A percentile compares a stretch with the other conserved stretches of the same genome.
Evolutionary conservation across 2,888 invertebrate genomes (phyloP).

Genomic region (Germaria angustata): DNA sequence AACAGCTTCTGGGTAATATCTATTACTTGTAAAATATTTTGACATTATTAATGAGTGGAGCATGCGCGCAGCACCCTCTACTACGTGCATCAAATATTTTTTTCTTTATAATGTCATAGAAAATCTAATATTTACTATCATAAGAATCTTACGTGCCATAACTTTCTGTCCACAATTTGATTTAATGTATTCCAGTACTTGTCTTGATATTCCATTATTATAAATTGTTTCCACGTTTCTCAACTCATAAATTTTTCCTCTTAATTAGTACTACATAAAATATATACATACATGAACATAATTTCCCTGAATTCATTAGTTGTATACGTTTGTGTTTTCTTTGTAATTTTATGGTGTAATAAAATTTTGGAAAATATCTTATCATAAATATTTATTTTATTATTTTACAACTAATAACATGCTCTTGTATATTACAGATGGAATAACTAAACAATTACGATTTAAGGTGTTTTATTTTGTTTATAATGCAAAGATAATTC

Average conservation of each 20-base stretch:
- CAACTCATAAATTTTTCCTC: constrained; percentile 15
- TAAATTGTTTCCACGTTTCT: constrained; percentile 55
- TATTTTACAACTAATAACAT: constrained; percentile 30
- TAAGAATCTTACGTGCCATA: constrained; percentile 47
- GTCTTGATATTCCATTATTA: not conserved
- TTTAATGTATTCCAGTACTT: not conserved
- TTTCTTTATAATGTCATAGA: not conserved
- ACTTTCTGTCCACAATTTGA: constrained; percentile 41
- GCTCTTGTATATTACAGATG: not conserved
- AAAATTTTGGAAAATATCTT: constrained; percentile 25
- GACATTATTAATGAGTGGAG: constrained; percentile 39
- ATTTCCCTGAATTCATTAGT: constrained; percentile 51
- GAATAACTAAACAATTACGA: constrained; percentile 21
- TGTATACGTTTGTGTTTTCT: constrained; percentile 38
- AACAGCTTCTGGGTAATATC: constrained; percentile 23
- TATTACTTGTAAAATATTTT: constrained; percentile 15
- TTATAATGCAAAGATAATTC: not conserved
- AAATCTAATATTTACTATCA: not conserved
- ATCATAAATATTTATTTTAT: constrained; percentile 45
- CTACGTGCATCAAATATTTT: not conserved
- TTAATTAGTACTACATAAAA: not conserved
- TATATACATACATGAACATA: constrained; percentile 7
- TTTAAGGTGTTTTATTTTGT: not conserved
- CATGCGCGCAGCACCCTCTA: constrained; percentile 20
- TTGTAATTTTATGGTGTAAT: constrained; percentile 46